Percentiles rank a stretch among this genome's conserved stretches.
phyloP scores from a whole-genome alignment of 2,797 vertebrate species.

The Betta splendens region DNA sequence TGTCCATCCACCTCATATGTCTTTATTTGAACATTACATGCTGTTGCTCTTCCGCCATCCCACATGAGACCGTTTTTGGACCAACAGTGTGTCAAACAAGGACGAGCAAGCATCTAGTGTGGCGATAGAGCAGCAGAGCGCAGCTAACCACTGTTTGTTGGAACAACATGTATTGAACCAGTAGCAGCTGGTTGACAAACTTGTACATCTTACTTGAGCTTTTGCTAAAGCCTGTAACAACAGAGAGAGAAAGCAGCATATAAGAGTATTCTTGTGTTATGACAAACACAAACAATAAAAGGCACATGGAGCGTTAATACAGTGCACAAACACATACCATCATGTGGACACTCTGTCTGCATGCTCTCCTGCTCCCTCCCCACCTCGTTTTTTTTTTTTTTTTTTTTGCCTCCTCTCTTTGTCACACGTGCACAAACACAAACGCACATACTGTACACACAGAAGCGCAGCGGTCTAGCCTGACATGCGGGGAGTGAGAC shows the following conservation, averaged over 20 bases:
- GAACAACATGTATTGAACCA: not conserved
- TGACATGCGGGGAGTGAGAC: conserved; percentile 58
- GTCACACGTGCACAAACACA: conserved; percentile 43
- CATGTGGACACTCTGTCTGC: conserved; percentile 58
- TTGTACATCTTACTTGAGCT: not conserved
- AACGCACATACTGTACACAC: conserved; percentile 46
- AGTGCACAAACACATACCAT: conserved; percentile 40
- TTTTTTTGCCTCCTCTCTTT: conserved; percentile 13
- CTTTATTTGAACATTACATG: conserved; percentile 25
- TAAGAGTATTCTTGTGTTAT: not conserved
- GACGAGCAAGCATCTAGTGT: conserved; percentile 42
- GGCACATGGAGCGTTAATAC: conserved; percentile 15
- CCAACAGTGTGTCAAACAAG: conserved; percentile 63
- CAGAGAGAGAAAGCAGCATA: not conserved
- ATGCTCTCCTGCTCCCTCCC: conserved; percentile 37
- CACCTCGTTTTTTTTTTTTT: not conserved
- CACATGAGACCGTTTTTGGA: conserved; percentile 49
- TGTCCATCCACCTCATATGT: conserved; percentile 1
- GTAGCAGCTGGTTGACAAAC: not conserved
- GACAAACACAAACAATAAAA: conserved; percentile 13
- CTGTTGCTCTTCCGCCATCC: conserved; percentile 45
- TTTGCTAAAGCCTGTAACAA: not conserved
- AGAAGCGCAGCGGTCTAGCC: conserved; percentile 61
- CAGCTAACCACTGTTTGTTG: not conserved
- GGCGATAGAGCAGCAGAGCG: conserved; percentile 11